Percentiles rank a stretch among this genome's conserved stretches.
phyloP scores from a whole-genome alignment of 2,113 vertebrate species.

The Bettongia penicillata region DNA sequence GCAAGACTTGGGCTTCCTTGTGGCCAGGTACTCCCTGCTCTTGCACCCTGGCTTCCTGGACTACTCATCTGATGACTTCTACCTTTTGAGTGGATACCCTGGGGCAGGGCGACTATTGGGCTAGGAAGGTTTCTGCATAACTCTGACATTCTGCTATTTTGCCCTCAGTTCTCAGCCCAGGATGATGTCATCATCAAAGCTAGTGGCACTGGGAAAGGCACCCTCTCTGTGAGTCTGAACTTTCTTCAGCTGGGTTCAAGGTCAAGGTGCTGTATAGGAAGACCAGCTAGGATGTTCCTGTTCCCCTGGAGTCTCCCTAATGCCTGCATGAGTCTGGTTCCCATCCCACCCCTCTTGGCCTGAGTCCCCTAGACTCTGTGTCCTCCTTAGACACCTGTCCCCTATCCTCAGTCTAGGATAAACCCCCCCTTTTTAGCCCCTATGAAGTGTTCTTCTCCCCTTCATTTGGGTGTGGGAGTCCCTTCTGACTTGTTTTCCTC shows the following conservation, averaged over 20 bases:
- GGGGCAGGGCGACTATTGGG: background rate
- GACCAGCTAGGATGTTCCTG: background rate
- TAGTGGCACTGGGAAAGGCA: constrained; percentile 33
- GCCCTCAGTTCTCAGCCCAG: constrained; percentile 49
- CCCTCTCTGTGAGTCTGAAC: constrained; percentile 43
- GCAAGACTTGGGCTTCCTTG: background rate
- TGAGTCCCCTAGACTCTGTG: background rate
- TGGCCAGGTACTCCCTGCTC: background rate
- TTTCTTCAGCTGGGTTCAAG: background rate
- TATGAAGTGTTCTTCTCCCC: background rate
- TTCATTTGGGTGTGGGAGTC: background rate
- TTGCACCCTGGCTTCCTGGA: background rate
- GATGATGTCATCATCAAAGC: constrained; percentile 54
- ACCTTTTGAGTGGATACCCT: no score
- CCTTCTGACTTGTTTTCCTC: background rate
- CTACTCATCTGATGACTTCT: background rate
- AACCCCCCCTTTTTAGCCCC: background rate
- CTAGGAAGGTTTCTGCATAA: background rate
- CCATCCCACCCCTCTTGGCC: background rate
- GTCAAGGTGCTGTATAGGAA: no score
- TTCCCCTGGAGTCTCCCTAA: background rate
- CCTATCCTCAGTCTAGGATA: background rate
- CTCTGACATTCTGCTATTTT: background rate
- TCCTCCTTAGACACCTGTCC: background rate
- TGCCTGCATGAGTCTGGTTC: no score